These are phyloP conservation scores for Rhinichthys osculus DNA, from an alignment of 2,797 vertebrate species.

Conservation along the genomic window DNA sequence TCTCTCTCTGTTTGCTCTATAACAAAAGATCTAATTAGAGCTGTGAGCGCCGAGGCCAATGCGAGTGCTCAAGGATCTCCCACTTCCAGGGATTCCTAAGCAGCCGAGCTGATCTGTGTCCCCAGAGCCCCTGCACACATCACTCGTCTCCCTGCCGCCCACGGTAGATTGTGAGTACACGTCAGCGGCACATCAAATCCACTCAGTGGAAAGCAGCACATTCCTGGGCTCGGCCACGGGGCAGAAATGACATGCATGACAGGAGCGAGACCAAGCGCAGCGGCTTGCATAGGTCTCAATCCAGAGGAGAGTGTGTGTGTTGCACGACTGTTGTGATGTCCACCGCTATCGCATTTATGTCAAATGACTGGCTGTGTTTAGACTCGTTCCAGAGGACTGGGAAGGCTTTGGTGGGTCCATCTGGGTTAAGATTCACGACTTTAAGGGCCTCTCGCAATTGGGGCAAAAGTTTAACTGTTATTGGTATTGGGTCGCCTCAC, in stretches of 20 bases:
- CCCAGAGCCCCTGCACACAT: conserved; percentile 43
- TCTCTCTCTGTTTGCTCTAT: conserved; percentile 38
- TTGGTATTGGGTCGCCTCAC: conserved; percentile 34
- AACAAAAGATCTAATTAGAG: conserved; percentile 66
- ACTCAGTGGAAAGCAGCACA: conserved; percentile 46
- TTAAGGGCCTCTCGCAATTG: conserved; percentile 23
- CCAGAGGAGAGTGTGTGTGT: conserved; percentile 6
- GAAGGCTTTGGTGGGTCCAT: neutral
- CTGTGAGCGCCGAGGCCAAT: conserved; percentile 23
- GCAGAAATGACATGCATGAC: conserved; percentile 26
- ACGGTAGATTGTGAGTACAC: conserved; percentile 46
- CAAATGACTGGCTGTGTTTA: neutral
- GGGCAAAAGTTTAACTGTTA: conserved; percentile 52
- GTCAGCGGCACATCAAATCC: conserved; percentile 46
- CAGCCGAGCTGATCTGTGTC: conserved; percentile 47
- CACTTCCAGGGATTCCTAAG: conserved; percentile 56
- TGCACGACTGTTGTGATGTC: conserved; percentile 8
- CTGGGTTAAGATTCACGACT: conserved; percentile 28
- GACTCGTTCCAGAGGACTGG: neutral
- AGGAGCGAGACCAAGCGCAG: conserved; percentile 7
- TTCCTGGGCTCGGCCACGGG: conserved; percentile 14
- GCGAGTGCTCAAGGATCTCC: conserved; percentile 45
- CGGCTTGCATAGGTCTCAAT: conserved; percentile 5
- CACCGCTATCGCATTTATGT: neutral
- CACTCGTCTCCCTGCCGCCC: conserved; percentile 21